Percentiles rank a stretch among this genome's conserved stretches.
phyloP scores from a whole-genome alignment of 2,113 vertebrate genomes.

The Oreochromis aureus region DNA sequence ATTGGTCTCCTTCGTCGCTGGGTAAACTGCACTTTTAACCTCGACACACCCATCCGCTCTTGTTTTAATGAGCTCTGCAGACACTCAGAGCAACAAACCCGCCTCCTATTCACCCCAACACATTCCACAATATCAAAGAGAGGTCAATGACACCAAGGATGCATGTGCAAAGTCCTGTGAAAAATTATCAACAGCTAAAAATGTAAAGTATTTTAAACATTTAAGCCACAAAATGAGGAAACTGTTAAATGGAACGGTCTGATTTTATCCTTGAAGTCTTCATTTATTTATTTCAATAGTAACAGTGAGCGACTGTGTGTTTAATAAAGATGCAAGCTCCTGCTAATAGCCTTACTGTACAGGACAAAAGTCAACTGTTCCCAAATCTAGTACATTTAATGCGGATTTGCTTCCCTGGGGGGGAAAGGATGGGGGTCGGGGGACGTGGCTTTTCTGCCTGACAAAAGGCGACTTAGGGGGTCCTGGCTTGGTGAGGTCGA shows the following conservation, averaged over 20 bases:
- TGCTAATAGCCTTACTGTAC: neutral
- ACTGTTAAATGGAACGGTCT: too few relatives aligned
- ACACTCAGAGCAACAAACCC: slow-evolving; percentile 24
- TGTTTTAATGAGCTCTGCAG: slow-evolving; percentile 49
- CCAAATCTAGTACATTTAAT: neutral
- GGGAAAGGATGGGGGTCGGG: neutral
- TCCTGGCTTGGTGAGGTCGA: neutral
- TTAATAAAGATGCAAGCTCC: neutral
- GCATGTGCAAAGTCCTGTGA: neutral
- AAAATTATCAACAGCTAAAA: neutral
- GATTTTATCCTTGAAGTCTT: neutral
- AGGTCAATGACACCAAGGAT: neutral
- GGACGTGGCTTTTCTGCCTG: neutral
- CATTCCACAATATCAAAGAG: slow-evolving; percentile 56
- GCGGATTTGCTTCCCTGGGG: neutral
- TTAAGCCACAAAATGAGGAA: neutral
- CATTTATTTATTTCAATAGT: neutral
- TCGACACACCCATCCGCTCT: neutral
- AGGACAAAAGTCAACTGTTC: neutral
- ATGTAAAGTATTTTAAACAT: neutral
- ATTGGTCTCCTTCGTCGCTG: neutral
- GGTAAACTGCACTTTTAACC: slow-evolving; percentile 41
- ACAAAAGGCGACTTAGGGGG: slow-evolving; percentile 32
- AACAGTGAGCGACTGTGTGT: neutral
- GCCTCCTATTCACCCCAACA: slow-evolving; percentile 47